A percentile compares a stretch with the other conserved stretches of the same genome.
Conservation (phyloP, 2,797 vertebrate genomes). For the Diplodus puntazzo region DNA sequence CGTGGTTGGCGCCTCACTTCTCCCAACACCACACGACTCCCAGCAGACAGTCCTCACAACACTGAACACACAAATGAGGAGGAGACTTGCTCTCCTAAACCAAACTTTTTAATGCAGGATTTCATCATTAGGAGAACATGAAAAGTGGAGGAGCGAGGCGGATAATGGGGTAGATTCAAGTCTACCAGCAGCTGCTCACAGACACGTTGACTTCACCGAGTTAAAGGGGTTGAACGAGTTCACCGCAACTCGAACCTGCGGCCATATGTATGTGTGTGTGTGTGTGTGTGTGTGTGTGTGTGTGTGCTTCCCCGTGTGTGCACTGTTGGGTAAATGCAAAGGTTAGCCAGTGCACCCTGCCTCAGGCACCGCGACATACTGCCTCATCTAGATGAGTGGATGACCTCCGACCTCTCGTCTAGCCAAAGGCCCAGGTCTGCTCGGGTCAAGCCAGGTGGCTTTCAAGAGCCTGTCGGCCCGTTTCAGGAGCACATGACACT, state of each 20-base stretch:
- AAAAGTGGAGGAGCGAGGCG: no score
- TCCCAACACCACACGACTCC: conserved; percentile 41
- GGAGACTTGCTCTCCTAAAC: not conserved
- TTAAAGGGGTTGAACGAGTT: conserved; percentile 49
- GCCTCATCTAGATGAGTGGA: conserved; percentile 72
- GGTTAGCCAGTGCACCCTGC: conserved; percentile 72
- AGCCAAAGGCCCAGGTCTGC: conserved; percentile 73
- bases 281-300: conserved; percentile 60
- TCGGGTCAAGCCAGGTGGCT: conserved; percentile 77
- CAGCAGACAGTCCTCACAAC: conserved; percentile 42
- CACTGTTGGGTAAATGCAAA: conserved; percentile 64
- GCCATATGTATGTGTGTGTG: conserved; percentile 34
- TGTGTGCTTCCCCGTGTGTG: conserved; percentile 43
- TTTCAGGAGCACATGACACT: conserved; percentile 68
- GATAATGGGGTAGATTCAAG: no score
- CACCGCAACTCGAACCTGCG: conserved; percentile 44
- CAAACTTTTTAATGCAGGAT: conserved; percentile 29
- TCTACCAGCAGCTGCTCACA: conserved; percentile 2
- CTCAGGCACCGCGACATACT: conserved; percentile 67
- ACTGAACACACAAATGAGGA: conserved; percentile 30
- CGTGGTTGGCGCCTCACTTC: conserved; percentile 35
- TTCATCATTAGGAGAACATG: conserved; percentile 32
- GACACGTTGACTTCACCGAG: conserved; percentile 2
- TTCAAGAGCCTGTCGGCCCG: conserved; percentile 66
- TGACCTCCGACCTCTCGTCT: conserved; percentile 77